Evolutionary conservation across 2,113 vertebrate species (phyloP).

Genomic region (Callithrix jacchus): DNA sequence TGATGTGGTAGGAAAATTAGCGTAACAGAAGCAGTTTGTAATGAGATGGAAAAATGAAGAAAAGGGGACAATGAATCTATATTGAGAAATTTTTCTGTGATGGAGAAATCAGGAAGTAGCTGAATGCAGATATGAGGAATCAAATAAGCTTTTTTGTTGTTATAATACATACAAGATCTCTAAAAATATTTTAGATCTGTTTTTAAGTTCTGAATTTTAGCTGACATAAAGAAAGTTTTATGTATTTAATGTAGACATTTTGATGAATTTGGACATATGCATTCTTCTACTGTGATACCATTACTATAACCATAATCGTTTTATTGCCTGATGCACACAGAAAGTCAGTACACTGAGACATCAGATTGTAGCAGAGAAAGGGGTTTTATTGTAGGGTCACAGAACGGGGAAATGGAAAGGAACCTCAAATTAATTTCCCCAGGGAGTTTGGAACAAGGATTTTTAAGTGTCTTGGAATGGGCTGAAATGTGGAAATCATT

Average conservation of each 20-base stretch:
- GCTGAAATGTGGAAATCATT: neutral
- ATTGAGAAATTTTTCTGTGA: neutral
- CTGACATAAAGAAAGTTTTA: neutral
- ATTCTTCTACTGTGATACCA: neutral
- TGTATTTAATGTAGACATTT: neutral
- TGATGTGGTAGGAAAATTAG: neutral
- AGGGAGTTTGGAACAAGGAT: neutral
- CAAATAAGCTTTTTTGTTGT: neutral
- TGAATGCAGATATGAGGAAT: neutral
- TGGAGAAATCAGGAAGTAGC: neutral
- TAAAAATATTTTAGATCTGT: neutral
- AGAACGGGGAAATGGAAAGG: neutral
- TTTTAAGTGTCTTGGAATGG: neutral
- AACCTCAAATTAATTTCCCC: neutral
- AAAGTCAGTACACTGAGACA: neutral
- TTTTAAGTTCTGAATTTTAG: neutral
- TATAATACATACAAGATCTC: neutral
- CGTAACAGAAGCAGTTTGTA: neutral
- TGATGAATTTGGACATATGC: neutral
- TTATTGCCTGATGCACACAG: neutral
- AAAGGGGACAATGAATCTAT: neutral
- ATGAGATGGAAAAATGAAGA: neutral
- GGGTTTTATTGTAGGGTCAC: neutral
- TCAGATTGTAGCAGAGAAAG: neutral
- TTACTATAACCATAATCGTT: neutral